phyloP scores from a whole-genome alignment of 2,888 invertebrate genomes.

The Glyphotaelius pellucidus region DNA sequence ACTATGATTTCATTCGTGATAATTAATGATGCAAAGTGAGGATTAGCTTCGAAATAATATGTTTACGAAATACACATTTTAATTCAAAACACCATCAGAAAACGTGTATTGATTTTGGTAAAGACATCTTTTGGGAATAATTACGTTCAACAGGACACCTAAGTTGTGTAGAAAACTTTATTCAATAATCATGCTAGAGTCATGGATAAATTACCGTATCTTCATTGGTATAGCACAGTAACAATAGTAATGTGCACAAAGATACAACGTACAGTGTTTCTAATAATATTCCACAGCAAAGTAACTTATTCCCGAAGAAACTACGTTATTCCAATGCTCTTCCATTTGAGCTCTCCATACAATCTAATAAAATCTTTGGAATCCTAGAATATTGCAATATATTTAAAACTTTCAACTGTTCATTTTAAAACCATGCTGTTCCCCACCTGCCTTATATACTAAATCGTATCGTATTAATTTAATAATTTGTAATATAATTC shows the following conservation, averaged over 20 bases:
- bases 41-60: not conserved
- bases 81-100: not conserved
- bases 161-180: not conserved
- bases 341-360: no score
- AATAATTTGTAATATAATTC: not conserved
- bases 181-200: not conserved
- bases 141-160: not conserved
- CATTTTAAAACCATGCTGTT: not conserved
- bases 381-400: no score
- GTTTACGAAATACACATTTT: not conserved
- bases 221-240: not conserved
- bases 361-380: no score
- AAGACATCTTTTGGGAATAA: not conserved
- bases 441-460: not conserved
- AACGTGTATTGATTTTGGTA: not conserved
- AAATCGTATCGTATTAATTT: not conserved
- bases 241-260: not conserved
- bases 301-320: no score
- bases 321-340: no score
- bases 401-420: not conserved
- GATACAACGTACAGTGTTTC: not conserved
- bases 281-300: no score
- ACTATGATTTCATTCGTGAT: not conserved
- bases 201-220: not conserved
- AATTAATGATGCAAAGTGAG: not conserved